Base-by-base conservation (phyloP, 2,113 vertebrate species). In the Petrocephalus microphthalmus region DNA sequence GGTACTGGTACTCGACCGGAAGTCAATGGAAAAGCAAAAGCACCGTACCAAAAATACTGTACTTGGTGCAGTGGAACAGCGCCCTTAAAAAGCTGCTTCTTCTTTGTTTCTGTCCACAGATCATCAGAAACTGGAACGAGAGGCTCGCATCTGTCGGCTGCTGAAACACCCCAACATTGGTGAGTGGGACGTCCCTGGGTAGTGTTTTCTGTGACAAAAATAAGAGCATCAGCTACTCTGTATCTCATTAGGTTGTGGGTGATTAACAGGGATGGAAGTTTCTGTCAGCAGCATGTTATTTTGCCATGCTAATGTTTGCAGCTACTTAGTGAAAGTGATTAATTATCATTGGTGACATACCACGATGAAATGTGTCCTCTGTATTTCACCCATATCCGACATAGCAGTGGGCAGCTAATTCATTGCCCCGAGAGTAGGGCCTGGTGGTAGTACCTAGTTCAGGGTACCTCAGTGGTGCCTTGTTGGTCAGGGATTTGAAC, bases 91-190 rank as follows among this genome's bases (percentile, higher is more conserved):
- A 49, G 47, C 47, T 7, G 2, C 47, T 60, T 60, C 47, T 7
- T 49, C 47, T 67, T 49, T 60, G 45, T 90, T 6, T 90, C 90
- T 91, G 60, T 74, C 92, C 89, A 89, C 49, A 96, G 95, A 96
- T 94, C 95, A 96, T 92, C 95, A 96, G 92, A 96, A 96, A 91
- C 92, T 96, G 91, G 95, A 96, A 91, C 93, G 95, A 89, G 95
- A 96, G 89, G 95, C 95, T 64, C 94, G 95, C 91, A 96, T 96
- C 88, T 95, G 95, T 90, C 95, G 95, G 92, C 92, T 96, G 90
- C 90, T 96, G 90, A 95, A 96, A 92, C 95, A 95, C 91, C 92
- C 94, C 88, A 95, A 95, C 92, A 96, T 96, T 15, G 95, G 95
- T 96, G 94, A 93, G 93, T 20, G 42, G 15, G 71, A 8, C 29